A percentile compares a stretch with the other conserved stretches of the same genome.
These are phyloP conservation scores for Schizopygopsis pylzovi DNA, from an alignment of 2,797 vertebrate genomes.

Conservation along the genomic window DNA sequence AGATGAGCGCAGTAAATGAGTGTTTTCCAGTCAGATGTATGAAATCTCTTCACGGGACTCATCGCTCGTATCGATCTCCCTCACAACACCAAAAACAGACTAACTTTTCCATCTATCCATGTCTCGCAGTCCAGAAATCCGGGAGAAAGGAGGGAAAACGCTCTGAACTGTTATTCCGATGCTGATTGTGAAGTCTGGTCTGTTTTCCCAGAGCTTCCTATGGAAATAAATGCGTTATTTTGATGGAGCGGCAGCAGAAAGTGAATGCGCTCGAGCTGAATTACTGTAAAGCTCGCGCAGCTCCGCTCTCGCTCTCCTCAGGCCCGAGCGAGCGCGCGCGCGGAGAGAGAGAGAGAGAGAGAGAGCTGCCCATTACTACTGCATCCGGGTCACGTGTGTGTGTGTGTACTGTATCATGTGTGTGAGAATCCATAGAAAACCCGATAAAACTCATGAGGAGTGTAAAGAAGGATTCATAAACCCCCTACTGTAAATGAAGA, in stretches of 20 bases:
- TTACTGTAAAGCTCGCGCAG: conserved; percentile 21
- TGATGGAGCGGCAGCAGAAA: conserved; percentile 16
- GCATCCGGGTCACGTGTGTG: conserved; percentile 3
- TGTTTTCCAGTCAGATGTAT: conserved; percentile 34
- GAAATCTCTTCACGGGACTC: conserved; percentile 46
- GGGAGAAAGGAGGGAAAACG: too few relatives aligned
- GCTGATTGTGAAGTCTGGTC: neutral
- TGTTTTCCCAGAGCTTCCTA: neutral
- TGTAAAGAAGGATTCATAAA: neutral
- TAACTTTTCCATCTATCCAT: conserved; percentile 36
- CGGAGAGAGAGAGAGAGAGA: conserved; percentile 3
- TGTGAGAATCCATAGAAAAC: neutral
- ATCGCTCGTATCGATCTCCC: conserved; percentile 33
- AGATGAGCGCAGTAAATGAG: conserved; percentile 4
- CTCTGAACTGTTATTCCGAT: neutral
- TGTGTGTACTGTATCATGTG: neutral
- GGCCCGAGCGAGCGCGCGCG: neutral
- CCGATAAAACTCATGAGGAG: neutral
- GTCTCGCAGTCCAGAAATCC: neutral
- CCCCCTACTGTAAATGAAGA: neutral
- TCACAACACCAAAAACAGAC: conserved; percentile 22
- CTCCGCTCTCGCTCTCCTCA: conserved; percentile 34
- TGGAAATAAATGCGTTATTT: neutral
- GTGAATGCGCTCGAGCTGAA: conserved; percentile 24
- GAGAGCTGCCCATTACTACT: conserved; percentile 16